Evolutionary conservation across 2,113 vertebrate genomes (phyloP), one percentile per base, ranked within the genome.

Genomic region (Coracopsis vasa): DNA sequence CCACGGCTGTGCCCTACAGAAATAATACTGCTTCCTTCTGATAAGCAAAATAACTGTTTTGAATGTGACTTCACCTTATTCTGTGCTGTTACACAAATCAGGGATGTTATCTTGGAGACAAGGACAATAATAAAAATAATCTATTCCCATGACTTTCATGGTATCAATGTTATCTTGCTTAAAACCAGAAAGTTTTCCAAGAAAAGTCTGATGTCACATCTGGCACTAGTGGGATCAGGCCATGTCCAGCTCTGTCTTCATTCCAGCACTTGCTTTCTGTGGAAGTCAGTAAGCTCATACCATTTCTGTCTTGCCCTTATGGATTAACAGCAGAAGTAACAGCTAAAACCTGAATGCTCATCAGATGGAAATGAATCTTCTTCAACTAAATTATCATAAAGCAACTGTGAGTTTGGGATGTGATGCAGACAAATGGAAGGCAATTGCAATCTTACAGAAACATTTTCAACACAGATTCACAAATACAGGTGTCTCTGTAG

Each of bases 31-130:
- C 90, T 96, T 97, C 94, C 92, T 92, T 83, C 88, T 94, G 96
- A 97, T 95, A 97, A 96, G 96, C 56, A 85, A 94, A 94, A 66
- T 80, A 74, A 94, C 50, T 91, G 87, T 92, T 95, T 94, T 94
- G 92, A 97, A 92, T 88, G 88, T 97, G 82, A 90, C 90, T 93
- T 97, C 93, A 92, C 70, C 80, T 85, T 91, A 86, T 86, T 95
- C 77, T 88, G 42, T 39, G 42, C 39, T 82, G 50, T 44, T 62
- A 41, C 60, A 61, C 31, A 71, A 92, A 96, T 69, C 17, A 3
- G 71, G 69, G 77, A 77, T 83, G 61, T 94, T 91, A 96, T 97
- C 85, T 88, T 74, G 51, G 74, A 90, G 89, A 82, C 72, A 85
- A 96, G n/a, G 90, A 69, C 79, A 95, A 94, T 91, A 81, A 90